Conservation (phyloP, 2,113 vertebrate species). For the Mirza zaza region DNA sequence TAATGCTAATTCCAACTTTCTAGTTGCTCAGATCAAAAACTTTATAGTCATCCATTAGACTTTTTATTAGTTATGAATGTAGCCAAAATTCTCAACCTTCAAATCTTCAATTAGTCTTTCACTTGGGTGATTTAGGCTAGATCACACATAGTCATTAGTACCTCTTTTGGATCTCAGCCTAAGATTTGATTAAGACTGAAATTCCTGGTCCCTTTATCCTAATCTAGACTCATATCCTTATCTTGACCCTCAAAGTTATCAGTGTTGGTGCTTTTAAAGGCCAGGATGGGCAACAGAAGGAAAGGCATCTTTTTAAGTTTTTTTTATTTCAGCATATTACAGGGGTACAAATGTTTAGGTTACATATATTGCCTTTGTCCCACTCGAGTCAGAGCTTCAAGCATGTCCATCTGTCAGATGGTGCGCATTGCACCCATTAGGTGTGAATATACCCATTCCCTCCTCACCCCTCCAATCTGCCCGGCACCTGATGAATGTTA, state of each 20-base stretch:
- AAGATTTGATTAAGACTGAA: constrained; percentile 22
- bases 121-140: neutral
- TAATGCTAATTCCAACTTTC: neutral
- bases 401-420: too few species aligned
- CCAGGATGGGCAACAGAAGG: neutral
- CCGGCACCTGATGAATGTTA: too few species aligned
- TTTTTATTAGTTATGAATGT: constrained; percentile 10
- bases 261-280: constrained; percentile 24
- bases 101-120: constrained; percentile 15
- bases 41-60: neutral
- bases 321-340: too few species aligned
- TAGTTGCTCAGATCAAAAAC: constrained; percentile 10
- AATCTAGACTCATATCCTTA: neutral
- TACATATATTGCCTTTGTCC: too few species aligned
- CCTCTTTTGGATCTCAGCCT: neutral
- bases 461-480: too few species aligned
- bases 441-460: too few species aligned
- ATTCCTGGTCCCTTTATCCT: constrained; percentile 6
- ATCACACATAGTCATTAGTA: neutral
- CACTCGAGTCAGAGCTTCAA: too few species aligned
- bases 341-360: too few species aligned
- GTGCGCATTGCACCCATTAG: too few species aligned
- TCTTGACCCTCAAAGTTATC: constrained; percentile 11
- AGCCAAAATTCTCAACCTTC: constrained; percentile 14
- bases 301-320: neutral